Base-by-base conservation (phyloP, 2,888 invertebrate genomes). In the Xylophagus ater region DNA sequence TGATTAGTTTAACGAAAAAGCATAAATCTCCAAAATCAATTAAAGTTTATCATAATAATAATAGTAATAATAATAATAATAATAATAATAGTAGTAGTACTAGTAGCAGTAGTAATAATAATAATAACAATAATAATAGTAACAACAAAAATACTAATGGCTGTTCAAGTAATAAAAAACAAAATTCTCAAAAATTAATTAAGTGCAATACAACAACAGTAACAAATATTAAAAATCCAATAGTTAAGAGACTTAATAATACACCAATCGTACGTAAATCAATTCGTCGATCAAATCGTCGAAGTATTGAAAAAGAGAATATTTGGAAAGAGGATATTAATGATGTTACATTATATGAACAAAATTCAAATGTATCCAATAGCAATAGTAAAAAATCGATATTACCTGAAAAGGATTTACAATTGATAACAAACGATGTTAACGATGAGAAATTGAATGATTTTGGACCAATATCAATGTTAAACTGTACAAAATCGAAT, bases 291-390 rank as follows among this genome's bases (percentile, higher is more conserved):
- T 37, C 36, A 23, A 34, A 19, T n/a, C 31, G 24, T 25, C 37
- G 24, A 26, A 43, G 23, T 17, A 47, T 43, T 6, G 53, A 47
- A 40, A 51, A 53, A 26, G 53, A 53, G 32, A 53, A 53, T 41
- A 46, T 50, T 30, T 53, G 51, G 51, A 50, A 50, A 13, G n/a
- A n/a, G 14, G 49, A 52, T 40, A 39, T 40, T 24, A 47, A 43
- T 15, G 48, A 50, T 32, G 39, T 50, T 20, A 46, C 48, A 10
- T 38, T 50, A 9, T 49, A 49, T 17, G 48, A 49, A 34, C 32
- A 42, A 20, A 23, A 21, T 8, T n/a, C 24, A 15, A 18, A 25
- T 21, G 6, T 7, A 12, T 20, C 12, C n/a, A 20, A 25, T 10
- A 34, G 37, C 32, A 36, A 36, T 5, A 41, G 25, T 9, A 19